A percentile compares a stretch with the other conserved stretches of the same genome.
Evolutionary conservation across 2,888 invertebrate species (phyloP).

Genomic region (Spisula subtruncata): DNA sequence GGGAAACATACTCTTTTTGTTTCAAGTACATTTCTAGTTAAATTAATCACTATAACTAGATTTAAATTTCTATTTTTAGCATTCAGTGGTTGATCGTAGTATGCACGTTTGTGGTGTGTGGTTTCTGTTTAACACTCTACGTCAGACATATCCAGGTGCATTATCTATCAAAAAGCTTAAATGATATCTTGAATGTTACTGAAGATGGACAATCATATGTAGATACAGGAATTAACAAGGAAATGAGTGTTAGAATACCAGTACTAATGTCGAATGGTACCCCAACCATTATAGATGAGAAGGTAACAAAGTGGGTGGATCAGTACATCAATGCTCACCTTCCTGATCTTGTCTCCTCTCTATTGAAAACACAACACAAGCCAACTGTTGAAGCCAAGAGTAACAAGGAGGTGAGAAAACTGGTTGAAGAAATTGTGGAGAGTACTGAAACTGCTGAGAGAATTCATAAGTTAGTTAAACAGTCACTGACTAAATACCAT

Average conservation of each 20-base stretch:
- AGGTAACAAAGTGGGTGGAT: background rate
- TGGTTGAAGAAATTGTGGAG: background rate
- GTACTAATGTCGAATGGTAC: background rate
- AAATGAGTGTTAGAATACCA: conserved; percentile 1
- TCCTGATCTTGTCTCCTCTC: background rate
- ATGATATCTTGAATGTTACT: background rate
- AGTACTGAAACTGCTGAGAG: background rate
- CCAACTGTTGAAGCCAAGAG: background rate
- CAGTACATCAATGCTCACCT: background rate
- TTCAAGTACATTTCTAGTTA: background rate
- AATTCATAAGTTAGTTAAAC: background rate
- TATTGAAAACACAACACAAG: background rate
- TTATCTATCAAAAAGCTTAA: background rate
- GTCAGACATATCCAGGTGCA: background rate
- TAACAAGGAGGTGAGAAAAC: background rate
- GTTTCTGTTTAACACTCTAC: background rate
- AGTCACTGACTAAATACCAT: background rate
- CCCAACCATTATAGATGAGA: background rate
- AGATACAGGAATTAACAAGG: background rate
- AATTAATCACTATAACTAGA: background rate
- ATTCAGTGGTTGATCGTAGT: background rate
- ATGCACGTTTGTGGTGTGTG: background rate
- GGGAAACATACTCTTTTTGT: background rate
- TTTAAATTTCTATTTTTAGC: background rate
- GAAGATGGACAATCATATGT: background rate